These are phyloP conservation scores for Oncorhynchus nerka DNA, from an alignment of 2,113 vertebrate species.

Conservation along the genomic window DNA sequence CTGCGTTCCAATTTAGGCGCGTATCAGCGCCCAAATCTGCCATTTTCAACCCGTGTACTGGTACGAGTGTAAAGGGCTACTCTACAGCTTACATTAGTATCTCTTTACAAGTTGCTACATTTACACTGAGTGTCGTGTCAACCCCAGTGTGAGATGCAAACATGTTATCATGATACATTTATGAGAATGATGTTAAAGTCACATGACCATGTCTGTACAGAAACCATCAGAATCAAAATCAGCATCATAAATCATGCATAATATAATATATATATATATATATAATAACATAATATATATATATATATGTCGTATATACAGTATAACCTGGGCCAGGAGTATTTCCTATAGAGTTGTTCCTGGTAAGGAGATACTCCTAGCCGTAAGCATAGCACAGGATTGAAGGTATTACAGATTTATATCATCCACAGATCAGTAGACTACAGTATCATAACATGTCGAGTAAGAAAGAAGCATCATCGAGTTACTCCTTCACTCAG, in stretches of 20 bases:
- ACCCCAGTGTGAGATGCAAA: conserved; percentile 12
- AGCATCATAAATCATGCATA: background rate
- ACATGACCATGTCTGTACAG: conserved; percentile 10
- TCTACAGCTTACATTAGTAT: conserved; percentile 45
- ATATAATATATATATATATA: background rate
- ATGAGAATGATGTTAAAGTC: conserved; percentile 6
- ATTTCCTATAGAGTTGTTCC: background rate
- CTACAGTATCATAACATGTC: background rate
- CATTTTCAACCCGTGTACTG: too few relatives aligned
- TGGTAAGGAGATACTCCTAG: background rate
- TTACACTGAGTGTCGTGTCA: conserved; percentile 12
- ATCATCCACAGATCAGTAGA: background rate
- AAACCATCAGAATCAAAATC: conserved; percentile 1
- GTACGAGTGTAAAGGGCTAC: background rate
- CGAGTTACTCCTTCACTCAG: background rate
- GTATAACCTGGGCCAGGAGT: background rate
- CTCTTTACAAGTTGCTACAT: conserved; percentile 27
- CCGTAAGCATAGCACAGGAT: background rate
- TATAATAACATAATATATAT: background rate
- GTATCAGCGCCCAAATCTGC: too few relatives aligned
- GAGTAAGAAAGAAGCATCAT: background rate
- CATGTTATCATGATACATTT: background rate
- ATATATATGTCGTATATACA: background rate
- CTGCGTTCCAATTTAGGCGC: too few relatives aligned
- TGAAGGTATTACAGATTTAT: background rate